Percentiles rank a stretch among this genome's conserved stretches.
phyloP scores from a whole-genome alignment of 1,140 invertebrate genomes.

The Lordiphosa clarofinis region DNA sequence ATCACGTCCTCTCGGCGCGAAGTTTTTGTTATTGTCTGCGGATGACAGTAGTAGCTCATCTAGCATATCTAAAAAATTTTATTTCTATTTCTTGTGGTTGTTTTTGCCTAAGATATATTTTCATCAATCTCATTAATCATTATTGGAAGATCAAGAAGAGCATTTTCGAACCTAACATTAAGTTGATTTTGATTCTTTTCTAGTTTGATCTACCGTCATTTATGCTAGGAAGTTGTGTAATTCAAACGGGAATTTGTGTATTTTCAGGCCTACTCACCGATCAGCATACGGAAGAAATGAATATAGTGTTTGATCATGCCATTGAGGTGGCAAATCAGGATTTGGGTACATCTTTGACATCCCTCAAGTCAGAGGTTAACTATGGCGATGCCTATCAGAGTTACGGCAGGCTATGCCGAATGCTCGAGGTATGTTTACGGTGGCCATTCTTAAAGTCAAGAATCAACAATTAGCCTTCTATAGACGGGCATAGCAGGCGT shows the following conservation, averaged over 20 bases:
- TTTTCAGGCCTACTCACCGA: constrained; percentile 69
- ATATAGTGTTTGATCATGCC: constrained; percentile 69
- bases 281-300: constrained; percentile 64
- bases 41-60: too few species aligned
- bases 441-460: background rate
- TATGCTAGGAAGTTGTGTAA: too few species aligned
- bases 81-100: too few species aligned
- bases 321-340: constrained; percentile 66
- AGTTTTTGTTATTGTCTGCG: too few species aligned
- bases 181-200: too few species aligned
- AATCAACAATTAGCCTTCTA: background rate
- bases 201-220: too few species aligned
- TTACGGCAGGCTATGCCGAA: constrained; percentile 76
- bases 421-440: constrained; percentile 70
- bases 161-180: too few species aligned
- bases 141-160: too few species aligned
- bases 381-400: constrained; percentile 79
- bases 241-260: background rate
- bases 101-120: too few species aligned
- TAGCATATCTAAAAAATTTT: too few species aligned
- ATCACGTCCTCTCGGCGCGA: too few species aligned
- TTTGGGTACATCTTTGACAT: constrained; percentile 38
- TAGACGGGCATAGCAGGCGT: constrained; percentile 87
- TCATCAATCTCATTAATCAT: too few species aligned
- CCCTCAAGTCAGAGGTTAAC: constrained; percentile 58